A percentile compares a stretch with the other conserved stretches of the same genome.
Conservation (phyloP, 2,888 invertebrate species). For the Heliconius ismenius region DNA sequence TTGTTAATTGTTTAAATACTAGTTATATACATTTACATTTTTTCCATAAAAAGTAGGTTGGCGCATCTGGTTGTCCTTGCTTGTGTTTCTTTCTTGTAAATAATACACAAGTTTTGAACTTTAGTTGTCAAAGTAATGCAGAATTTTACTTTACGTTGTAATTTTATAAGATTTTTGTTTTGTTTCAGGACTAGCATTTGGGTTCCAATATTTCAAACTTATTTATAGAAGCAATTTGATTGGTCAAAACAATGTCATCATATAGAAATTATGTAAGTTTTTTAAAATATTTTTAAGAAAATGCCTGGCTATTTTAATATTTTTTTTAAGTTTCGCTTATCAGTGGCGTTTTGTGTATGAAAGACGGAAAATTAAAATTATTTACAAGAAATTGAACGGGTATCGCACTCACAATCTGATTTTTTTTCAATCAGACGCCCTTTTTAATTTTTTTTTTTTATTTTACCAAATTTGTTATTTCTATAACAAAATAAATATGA, state of each 20-base stretch:
- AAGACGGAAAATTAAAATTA: too few relatives aligned
- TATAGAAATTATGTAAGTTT: constrained; percentile 75
- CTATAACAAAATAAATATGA: constrained; percentile 35
- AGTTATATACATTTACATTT: constrained; percentile 1
- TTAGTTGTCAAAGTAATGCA: not conserved
- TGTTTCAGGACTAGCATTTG: constrained; percentile 34
- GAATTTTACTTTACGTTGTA: not conserved
- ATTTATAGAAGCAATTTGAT: constrained; percentile 66
- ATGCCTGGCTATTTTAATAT: not conserved
- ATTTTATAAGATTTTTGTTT: not conserved
- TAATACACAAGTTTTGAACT: not conserved
- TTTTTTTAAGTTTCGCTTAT: not conserved
- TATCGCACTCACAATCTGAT: too few relatives aligned
- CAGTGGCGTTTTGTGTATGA: too few relatives aligned
- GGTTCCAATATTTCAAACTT: constrained; percentile 42
- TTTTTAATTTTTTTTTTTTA: not conserved
- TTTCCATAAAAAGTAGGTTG: not conserved
- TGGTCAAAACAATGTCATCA: constrained; percentile 66
- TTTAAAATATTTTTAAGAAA: not conserved
- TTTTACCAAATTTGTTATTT: not conserved
- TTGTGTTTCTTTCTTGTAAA: not conserved
- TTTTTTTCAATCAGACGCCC: too few relatives aligned
- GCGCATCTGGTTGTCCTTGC: not conserved
- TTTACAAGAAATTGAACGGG: too few relatives aligned
- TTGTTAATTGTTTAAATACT: constrained; percentile 1